A percentile compares a stretch with the other conserved stretches of the same genome.
Conservation (phyloP, 2,888 invertebrate species). For the Periphyllus acericola region DNA sequence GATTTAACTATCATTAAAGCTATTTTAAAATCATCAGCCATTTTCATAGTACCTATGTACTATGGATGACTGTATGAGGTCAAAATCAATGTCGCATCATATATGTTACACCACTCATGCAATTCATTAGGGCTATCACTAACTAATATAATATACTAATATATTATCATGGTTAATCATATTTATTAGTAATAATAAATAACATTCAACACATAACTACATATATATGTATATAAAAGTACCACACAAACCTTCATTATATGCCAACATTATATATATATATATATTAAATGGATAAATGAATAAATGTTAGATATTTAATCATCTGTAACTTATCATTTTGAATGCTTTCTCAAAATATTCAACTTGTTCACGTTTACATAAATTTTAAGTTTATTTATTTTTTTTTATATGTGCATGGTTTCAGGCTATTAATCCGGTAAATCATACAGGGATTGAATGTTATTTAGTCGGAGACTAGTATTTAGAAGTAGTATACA, state of each 20-base stretch:
- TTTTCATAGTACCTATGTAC: background rate
- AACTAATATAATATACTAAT: background rate
- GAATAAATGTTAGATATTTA: background rate
- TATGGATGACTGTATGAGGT: background rate
- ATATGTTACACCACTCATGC: background rate
- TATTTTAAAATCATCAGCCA: background rate
- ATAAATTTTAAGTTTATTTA: conserved; percentile 40
- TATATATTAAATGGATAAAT: background rate
- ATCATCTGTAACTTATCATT: background rate
- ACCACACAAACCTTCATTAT: no score
- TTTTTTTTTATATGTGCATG: conserved; percentile 53
- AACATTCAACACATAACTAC: background rate
- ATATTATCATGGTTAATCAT: background rate
- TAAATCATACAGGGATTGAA: conserved; percentile 55
- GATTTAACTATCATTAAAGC: background rate
- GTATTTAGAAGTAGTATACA: conserved; percentile 60
- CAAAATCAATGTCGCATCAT: background rate
- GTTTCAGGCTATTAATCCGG: conserved; percentile 59
- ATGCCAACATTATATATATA: background rate
- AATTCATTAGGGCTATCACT: background rate
- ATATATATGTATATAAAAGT: no score
- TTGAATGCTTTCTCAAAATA: conserved; percentile 5
- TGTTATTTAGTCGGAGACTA: conserved; percentile 60
- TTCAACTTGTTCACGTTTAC: conserved; percentile 12
- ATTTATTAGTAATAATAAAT: conserved; percentile 3